Conservation (phyloP, 2,797 vertebrate genomes). For the Hipposideros larvatus region DNA sequence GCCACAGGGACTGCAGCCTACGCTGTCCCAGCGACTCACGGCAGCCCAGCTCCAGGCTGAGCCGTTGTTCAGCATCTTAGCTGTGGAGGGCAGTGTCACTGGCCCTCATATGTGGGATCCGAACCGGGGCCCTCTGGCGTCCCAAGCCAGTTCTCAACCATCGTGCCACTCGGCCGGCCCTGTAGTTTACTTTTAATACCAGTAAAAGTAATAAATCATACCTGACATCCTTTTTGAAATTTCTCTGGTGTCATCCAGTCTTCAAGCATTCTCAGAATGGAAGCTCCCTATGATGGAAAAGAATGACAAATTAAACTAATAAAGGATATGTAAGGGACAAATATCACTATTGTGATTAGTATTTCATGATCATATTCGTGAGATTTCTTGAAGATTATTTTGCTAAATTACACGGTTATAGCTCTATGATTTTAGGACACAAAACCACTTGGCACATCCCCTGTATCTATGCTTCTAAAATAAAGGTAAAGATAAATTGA, state of each 20-base stretch:
- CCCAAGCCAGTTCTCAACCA: too few relatives aligned
- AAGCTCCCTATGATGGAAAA: conserved; percentile 91
- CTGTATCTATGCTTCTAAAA: background rate
- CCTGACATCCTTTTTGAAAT: conserved; percentile 95
- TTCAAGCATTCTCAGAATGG: conserved; percentile 96
- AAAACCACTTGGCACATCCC: background rate
- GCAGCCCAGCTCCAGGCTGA: too few relatives aligned
- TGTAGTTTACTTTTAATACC: background rate
- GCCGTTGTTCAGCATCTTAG: too few relatives aligned
- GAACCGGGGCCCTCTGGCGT: too few relatives aligned
- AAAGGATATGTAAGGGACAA: background rate
- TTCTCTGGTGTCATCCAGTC: conserved; percentile 93
- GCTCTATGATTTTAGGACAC: background rate
- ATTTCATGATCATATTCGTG: background rate
- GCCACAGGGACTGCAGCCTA: too few relatives aligned
- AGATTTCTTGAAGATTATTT: background rate
- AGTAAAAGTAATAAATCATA: conserved; percentile 79
- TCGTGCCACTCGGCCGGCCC: too few relatives aligned
- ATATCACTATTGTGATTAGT: background rate
- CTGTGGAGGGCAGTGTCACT: too few relatives aligned
- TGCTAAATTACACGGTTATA: background rate
- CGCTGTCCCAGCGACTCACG: too few relatives aligned
- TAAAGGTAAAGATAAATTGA: background rate
- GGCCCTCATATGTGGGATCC: too few relatives aligned
- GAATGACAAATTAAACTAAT: background rate